Evolutionary conservation across 2,888 invertebrate genomes (phyloP), one percentile per base, ranked within the genome.

Genomic region (Campoplex nolae): DNA sequence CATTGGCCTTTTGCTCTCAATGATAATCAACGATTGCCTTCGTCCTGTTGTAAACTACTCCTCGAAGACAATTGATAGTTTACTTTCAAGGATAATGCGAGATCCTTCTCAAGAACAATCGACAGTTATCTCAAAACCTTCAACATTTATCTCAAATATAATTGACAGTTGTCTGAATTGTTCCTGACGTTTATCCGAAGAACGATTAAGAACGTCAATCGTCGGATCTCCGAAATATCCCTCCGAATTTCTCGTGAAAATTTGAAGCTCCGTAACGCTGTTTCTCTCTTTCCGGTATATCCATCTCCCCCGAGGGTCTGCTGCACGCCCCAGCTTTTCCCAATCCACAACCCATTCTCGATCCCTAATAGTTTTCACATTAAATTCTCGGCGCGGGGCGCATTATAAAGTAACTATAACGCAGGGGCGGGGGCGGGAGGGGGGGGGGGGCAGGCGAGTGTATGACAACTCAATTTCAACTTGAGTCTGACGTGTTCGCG

Each of bases 391-490:
- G 23, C 75, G 84, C 88, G 45, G 87, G 11, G 45, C 16, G 71
- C 90, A 92, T 93, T 92, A 92, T 92, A 92, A 91, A 93, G 92
- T 91, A 91, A 92, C 91, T 92, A 93, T 92, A 93, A 93, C 92
- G 93, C 84, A 56, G 6, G 32, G 0, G 2, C 84, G 62, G 3
- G 2, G 16, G 28, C 28, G 3, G 28, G 3, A 11, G 11, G 65
- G 6, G 62, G 3, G 2, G 16, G 13, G 3, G 28, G 23, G 23
- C 23, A 16, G 71, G 56, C 90, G 92, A 94, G 92, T 92, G 91
- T 93, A 94, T 94, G 93, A 94, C 93, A 94, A 94, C 94, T 94
- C 93, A 94, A 94, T 94, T 94, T 93, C 91, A 93, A 93, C 92
- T 94, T 93, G 91, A 91, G 90, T 90, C 91, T 92, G 92, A 93